phyloP scores from a whole-genome alignment of 37 sponge, comb jelly and placozoan species.

The Halisarca cf. caerulea region DNA sequence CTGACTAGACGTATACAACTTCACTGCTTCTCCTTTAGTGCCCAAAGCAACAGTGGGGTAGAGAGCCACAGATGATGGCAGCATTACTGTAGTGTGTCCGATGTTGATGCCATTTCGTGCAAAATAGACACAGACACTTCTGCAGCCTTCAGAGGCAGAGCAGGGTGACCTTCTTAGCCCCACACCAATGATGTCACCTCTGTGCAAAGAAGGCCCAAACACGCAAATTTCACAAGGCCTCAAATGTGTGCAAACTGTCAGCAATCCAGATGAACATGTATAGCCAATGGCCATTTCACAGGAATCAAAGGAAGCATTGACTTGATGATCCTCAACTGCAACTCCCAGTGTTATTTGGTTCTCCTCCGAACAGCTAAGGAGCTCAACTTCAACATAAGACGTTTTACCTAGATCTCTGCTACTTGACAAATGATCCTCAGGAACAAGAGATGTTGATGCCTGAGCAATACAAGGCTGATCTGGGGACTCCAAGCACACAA shows the following conservation, averaged over 20 bases:
- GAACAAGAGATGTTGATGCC: constrained; percentile 50
- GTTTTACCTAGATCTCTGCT: no score
- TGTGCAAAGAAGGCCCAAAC: constrained; percentile 55
- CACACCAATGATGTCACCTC: constrained; percentile 46
- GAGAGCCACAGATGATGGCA: constrained; percentile 31
- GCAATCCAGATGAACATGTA: constrained; percentile 56
- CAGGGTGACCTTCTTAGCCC: constrained; percentile 31
- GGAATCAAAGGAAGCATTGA: constrained; percentile 46
- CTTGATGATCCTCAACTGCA: constrained; percentile 42
- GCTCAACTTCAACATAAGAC: constrained; percentile 54
- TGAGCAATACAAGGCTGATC: not conserved
- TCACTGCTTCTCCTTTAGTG: constrained; percentile 45
- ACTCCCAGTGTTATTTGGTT: constrained; percentile 44
- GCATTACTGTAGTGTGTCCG: constrained; percentile 41
- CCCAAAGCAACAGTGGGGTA: constrained; percentile 59
- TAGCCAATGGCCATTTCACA: constrained; percentile 43
- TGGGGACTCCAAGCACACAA: not conserved
- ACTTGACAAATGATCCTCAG: no score
- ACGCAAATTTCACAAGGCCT: constrained; percentile 6
- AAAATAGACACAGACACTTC: constrained; percentile 29
- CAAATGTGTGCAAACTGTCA: constrained; percentile 24
- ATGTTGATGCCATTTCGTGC: constrained; percentile 53
- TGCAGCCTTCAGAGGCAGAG: no score
- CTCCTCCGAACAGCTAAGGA: constrained; percentile 31
- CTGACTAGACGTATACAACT: not conserved